Evolutionary conservation across 2,797 vertebrate species (phyloP), one percentile per base, ranked within the genome.

Genomic region (Enteromius mattozi): DNA sequence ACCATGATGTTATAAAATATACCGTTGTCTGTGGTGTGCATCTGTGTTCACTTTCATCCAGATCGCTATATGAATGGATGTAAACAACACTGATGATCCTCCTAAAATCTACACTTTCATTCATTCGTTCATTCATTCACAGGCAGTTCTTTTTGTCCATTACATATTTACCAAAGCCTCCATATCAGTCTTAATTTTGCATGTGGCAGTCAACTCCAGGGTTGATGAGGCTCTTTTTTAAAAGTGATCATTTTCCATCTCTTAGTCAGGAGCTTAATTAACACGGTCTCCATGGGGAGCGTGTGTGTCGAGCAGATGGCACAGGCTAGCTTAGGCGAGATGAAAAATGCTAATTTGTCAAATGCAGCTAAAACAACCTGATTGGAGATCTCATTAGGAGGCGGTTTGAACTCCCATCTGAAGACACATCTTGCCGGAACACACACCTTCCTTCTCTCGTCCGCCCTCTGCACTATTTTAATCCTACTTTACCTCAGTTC

Each of bases 271-370:
- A 87, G 84, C 88, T 89, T 91, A 92, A 92, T 92, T 92, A 91
- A 87, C 78, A 84, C 54, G 54, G 85, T 87, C 89, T 91, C 90
- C 78, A 75, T 82, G 66, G 90, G 89, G 88, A 91, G 69, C 42
- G 70, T 78, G 66, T 80, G 85, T 75, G 86, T 86, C 75, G 87
- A 90, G 86, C 91, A 92, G 91, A 92, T 91, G 91, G 89, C 87
- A 90, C 59, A 45, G 88, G 85, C 88, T 87, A 88, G 86, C 81
- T 86, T 86, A 87, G 87, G 87, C 84, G 66, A 86, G 85, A 91
- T 89, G 85, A 91, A 92, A 87, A 91, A 92, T 92, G 89, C 88
- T 89, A 91, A 92, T 91, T 90, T 90, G 88, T 91, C 88, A 91
- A 91, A 91, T 91, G 84, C 84, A 83, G 88, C 87, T 91, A 90